phyloP scores from a whole-genome alignment of 2,888 invertebrate species.

The Athalia cordata region DNA sequence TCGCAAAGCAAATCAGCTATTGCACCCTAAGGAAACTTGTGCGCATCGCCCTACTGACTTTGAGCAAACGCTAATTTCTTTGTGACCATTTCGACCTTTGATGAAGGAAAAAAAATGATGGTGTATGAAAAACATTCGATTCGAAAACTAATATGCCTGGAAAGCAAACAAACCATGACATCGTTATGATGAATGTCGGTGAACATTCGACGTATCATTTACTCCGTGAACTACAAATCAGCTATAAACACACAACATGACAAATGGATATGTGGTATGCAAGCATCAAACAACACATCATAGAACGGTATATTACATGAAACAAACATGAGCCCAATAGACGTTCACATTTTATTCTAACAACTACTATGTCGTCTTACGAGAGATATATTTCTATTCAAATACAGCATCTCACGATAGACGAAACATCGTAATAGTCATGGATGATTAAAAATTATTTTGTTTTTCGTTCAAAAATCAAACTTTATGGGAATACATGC shows the following conservation, averaged over 20 bases:
- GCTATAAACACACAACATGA: conserved; percentile 12
- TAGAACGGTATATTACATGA: conserved; percentile 20
- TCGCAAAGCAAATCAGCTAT: not conserved
- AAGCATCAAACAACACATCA: not conserved
- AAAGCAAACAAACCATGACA: not conserved
- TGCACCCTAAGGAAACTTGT: not conserved
- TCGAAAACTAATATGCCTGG: not conserved
- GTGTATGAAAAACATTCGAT: not conserved
- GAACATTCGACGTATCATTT: conserved; percentile 13
- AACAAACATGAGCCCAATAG: conserved; percentile 23
- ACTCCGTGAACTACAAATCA: conserved; percentile 17
- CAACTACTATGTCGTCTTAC: conserved; percentile 1
- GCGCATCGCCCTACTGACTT: not conserved
- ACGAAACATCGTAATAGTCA: conserved; percentile 11
- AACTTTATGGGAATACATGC: conserved; percentile 73
- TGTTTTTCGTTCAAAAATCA: not conserved
- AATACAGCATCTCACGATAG: conserved; percentile 15
- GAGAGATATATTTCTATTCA: not conserved
- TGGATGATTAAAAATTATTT: conserved; percentile 15
- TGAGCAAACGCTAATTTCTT: not conserved
- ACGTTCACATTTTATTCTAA: conserved; percentile 39
- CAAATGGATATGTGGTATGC: conserved; percentile 1
- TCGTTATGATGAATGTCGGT: not conserved
- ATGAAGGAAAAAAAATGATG: conserved; percentile 1
- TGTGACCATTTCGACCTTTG: not conserved